Conservation (phyloP, 2,888 invertebrate species). For the Camponotus fellah region DNA sequence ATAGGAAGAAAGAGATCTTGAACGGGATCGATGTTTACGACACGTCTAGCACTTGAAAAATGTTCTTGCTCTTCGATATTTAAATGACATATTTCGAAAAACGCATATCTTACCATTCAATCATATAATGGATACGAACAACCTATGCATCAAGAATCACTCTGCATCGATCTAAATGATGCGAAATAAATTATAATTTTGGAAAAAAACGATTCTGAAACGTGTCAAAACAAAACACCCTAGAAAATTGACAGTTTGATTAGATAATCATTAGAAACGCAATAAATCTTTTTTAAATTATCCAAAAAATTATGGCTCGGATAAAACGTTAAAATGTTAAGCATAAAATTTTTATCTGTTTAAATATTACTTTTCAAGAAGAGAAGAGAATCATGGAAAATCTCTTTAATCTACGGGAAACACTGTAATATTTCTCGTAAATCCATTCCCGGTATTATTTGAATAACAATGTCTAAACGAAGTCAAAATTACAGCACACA, state of each 20-base stretch:
- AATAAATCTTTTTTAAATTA: not conserved
- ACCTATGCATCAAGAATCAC: not conserved
- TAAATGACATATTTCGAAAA: constrained; percentile 47
- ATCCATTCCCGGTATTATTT: not conserved
- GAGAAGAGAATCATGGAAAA: not conserved
- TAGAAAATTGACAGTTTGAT: not conserved
- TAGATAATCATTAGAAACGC: not conserved
- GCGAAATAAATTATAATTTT: not conserved
- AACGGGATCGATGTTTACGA: constrained; percentile 77
- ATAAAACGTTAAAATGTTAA: not conserved
- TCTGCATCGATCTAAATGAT: not conserved
- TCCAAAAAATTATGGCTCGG: not conserved
- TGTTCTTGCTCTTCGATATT: constrained; percentile 68
- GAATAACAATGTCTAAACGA: not conserved
- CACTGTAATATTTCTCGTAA: not conserved
- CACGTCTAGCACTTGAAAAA: constrained; percentile 70
- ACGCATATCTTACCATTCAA: not conserved
- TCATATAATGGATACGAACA: constrained; percentile 1
- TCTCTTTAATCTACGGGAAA: not conserved
- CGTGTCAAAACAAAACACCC: not conserved
- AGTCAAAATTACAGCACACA: not conserved
- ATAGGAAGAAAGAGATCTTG: not conserved
- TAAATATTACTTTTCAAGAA: not conserved
- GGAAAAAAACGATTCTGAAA: not conserved
- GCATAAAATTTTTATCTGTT: not conserved